A percentile compares a stretch with the other conserved stretches of the same genome.
phyloP scores from a whole-genome alignment of 1,140 invertebrate genomes.

The Amphibalanus amphitrite region DNA sequence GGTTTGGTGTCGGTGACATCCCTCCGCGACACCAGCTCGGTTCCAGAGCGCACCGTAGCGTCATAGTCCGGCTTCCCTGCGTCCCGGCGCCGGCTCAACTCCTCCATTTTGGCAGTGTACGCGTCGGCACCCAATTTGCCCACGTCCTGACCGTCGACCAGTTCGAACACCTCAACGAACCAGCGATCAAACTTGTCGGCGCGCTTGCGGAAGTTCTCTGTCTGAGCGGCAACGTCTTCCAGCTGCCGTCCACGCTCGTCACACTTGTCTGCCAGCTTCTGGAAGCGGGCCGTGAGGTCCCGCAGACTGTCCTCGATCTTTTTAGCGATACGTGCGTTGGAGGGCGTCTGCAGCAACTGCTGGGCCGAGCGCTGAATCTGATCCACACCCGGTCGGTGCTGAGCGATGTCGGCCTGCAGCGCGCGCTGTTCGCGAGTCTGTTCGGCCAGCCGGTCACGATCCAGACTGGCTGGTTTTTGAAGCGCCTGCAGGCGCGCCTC shows the following conservation, averaged over 20 bases:
- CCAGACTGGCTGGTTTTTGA: constrained; percentile 58
- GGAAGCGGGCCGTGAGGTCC: constrained; percentile 63
- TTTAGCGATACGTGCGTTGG: constrained; percentile 69
- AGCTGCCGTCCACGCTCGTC: constrained; percentile 59
- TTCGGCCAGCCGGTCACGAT: constrained; percentile 73
- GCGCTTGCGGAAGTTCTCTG: constrained; percentile 51
- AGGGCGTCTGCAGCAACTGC: constrained; percentile 59
- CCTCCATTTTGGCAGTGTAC: constrained; percentile 42
- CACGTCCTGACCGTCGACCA: constrained; percentile 52
- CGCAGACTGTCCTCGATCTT: constrained; percentile 71
- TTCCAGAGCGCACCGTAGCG: constrained; percentile 35
- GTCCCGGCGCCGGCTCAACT: constrained; percentile 32
- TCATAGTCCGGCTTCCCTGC: constrained; percentile 46
- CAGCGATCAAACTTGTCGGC: constrained; percentile 25
- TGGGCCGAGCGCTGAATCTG: constrained; percentile 53
- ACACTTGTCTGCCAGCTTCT: constrained; percentile 62
- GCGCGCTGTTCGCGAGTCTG: constrained; percentile 66
- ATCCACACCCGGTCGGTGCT: constrained; percentile 63
- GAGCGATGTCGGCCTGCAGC: constrained; percentile 63
- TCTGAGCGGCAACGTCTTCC: constrained; percentile 52
- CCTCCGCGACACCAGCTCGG: constrained; percentile 64
- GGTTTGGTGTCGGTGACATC: constrained; percentile 71
- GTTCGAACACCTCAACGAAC: constrained; percentile 42
- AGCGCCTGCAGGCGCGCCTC: constrained; percentile 62
- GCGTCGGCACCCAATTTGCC: constrained; percentile 47